Evolutionary conservation across 2,888 invertebrate genomes (phyloP).

Genomic region (Stenodera caucasica): DNA sequence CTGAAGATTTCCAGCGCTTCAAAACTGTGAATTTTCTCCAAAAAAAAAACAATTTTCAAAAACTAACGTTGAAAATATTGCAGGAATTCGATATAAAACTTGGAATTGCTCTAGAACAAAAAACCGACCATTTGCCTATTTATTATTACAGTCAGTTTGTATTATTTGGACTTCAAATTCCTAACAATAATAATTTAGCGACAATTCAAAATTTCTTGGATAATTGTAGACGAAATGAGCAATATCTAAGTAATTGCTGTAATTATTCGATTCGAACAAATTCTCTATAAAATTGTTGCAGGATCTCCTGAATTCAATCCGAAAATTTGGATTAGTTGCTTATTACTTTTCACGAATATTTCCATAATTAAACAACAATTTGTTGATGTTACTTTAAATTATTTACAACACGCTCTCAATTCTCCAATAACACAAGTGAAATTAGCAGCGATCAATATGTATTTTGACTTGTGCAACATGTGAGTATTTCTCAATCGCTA

Average conservation of each 20-base stretch:
- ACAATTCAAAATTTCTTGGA: conserved; percentile 15
- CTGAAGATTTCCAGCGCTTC: conserved; percentile 13
- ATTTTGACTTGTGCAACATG: conserved; percentile 26
- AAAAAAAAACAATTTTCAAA: not conserved
- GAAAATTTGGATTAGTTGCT: conserved; percentile 21
- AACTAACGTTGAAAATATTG: not conserved
- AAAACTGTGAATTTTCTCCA: conserved; percentile 9
- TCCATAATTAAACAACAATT: conserved; percentile 14
- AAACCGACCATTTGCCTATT: conserved; percentile 14
- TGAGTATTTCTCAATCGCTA: conserved; percentile 7
- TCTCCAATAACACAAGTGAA: conserved; percentile 12
- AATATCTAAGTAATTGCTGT: conserved; percentile 11
- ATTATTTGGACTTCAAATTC: conserved; percentile 17
- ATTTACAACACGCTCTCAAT: conserved; percentile 19
- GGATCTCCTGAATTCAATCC: conserved; percentile 20
- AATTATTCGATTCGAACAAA: not conserved
- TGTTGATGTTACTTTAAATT: conserved; percentile 16
- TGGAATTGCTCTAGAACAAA: conserved; percentile 3
- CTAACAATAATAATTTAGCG: conserved; percentile 13
- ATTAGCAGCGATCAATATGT: conserved; percentile 19
- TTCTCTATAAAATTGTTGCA: conserved; percentile 1
- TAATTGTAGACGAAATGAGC: not conserved
- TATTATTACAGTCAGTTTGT: conserved; percentile 22
- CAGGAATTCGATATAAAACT: conserved; percentile 22
- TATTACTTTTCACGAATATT: conserved; percentile 20